These are phyloP conservation scores for Aplochiton taeniatus DNA, from an alignment of 2,797 vertebrate genomes.

Conservation along the genomic window DNA sequence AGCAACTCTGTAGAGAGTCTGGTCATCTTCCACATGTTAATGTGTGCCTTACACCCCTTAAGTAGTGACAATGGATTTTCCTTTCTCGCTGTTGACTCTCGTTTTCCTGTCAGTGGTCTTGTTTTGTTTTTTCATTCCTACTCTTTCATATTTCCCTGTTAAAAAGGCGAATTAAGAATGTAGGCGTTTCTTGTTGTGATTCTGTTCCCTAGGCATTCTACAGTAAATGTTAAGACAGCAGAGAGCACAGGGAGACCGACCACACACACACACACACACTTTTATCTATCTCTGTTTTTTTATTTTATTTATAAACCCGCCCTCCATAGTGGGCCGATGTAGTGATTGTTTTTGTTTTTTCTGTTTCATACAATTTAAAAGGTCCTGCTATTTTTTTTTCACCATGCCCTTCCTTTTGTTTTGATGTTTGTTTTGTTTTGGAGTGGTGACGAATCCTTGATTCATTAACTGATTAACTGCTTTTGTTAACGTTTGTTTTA, in stretches of 20 bases:
- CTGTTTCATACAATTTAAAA: conserved; percentile 67
- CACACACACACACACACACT: conserved; percentile 4
- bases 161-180: conserved; percentile 83
- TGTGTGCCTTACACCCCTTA: conserved; percentile 99
- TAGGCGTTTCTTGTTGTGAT: conserved; percentile 80
- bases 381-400: conserved; percentile 68
- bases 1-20: conserved; percentile 80
- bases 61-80: conserved; percentile 91
- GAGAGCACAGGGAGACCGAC: conserved; percentile 27
- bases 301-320: conserved; percentile 41
- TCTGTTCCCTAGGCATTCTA: conserved; percentile 71
- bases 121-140: conserved; percentile 65
- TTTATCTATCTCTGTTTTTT: conserved; percentile 69
- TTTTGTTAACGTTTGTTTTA: conserved; percentile 53
- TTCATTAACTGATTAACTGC: conserved; percentile 52
- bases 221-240: conserved; percentile 35
- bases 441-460: conserved; percentile 53
- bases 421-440: conserved; percentile 59
- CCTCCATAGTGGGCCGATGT: conserved; percentile 38
- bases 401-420: conserved; percentile 41
- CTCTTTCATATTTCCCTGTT: conserved; percentile 69
- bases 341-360: conserved; percentile 70
- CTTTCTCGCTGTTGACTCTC: conserved; percentile 81
- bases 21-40: conserved; percentile 97
- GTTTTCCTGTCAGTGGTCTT: conserved; percentile 74